phyloP scores from a whole-genome alignment of 2,888 invertebrate species.

The Rhopalosiphum nymphaeae region DNA sequence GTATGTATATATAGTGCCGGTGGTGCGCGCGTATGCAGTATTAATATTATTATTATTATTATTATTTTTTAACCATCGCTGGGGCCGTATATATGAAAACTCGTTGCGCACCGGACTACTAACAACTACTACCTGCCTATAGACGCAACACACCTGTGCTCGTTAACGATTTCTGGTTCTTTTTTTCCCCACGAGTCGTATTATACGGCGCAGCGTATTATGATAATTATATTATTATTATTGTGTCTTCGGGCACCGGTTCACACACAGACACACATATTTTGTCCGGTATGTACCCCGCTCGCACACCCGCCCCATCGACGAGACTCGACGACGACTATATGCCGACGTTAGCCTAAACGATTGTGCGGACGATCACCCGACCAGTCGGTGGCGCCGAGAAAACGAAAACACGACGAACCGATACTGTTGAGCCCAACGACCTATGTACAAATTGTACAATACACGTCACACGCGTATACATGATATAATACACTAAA shows the following conservation, averaged over 20 bases:
- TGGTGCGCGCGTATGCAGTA: background rate
- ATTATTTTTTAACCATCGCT: background rate
- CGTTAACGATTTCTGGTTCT: conserved; percentile 1
- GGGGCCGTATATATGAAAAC: background rate
- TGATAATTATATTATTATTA: background rate
- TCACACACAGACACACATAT: conserved; percentile 24
- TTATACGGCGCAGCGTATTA: background rate
- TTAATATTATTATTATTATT: background rate
- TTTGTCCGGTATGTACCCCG: background rate
- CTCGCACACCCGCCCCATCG: background rate
- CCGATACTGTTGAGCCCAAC: background rate
- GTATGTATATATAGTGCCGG: background rate
- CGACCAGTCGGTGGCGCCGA: background rate
- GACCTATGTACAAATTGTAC: background rate
- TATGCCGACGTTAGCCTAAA: background rate
- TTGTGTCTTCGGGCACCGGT: background rate
- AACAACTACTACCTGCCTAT: background rate
- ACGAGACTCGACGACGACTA: background rate
- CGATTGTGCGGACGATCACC: conserved; percentile 1
- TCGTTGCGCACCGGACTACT: background rate
- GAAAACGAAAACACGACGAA: background rate
- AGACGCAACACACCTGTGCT: conserved; percentile 3
- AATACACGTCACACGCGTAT: background rate
- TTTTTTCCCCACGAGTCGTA: background rate
- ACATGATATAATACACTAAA: background rate